These are phyloP conservation scores for Ormyrus labotus DNA, from an alignment of 2,888 invertebrate genomes.

Conservation along the genomic window DNA sequence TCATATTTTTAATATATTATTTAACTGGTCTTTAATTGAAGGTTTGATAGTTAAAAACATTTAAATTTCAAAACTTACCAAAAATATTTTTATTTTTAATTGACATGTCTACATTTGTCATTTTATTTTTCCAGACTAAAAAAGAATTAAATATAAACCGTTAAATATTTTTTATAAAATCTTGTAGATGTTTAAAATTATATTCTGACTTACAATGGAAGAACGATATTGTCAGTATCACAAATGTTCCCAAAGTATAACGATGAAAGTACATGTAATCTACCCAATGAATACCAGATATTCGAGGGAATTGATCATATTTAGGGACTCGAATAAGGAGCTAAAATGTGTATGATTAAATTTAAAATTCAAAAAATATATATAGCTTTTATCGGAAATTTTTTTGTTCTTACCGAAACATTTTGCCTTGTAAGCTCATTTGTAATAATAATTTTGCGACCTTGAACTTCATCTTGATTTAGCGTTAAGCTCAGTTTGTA, in stretches of 20 bases:
- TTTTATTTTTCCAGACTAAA: conserved; percentile 71
- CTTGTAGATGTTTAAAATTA: neutral
- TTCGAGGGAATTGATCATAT: conserved; percentile 66
- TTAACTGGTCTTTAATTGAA: conserved; percentile 1
- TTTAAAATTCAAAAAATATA: conserved; percentile 6
- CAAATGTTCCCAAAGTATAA: conserved; percentile 69
- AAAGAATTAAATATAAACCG: conserved; percentile 5
- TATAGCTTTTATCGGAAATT: neutral
- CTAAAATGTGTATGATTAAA: conserved; percentile 59
- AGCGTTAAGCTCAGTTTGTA: conserved; percentile 70
- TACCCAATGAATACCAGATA: conserved; percentile 71
- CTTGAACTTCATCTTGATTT: conserved; percentile 70
- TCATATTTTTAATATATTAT: neutral
- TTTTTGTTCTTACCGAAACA: conserved; percentile 67
- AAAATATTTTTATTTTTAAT: conserved; percentile 70
- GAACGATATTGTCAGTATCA: conserved; percentile 66
- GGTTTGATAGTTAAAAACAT: neutral
- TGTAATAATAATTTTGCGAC: conserved; percentile 68
- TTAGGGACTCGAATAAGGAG: conserved; percentile 69
- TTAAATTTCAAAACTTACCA: conserved; percentile 62
- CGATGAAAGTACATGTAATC: conserved; percentile 71
- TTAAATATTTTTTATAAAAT: conserved; percentile 16
- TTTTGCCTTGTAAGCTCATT: conserved; percentile 73
- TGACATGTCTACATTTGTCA: conserved; percentile 68
- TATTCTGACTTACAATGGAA: conserved; percentile 68